Conservation (phyloP, 1,140 invertebrate genomes). For the Dufourea novaeangliae region DNA sequence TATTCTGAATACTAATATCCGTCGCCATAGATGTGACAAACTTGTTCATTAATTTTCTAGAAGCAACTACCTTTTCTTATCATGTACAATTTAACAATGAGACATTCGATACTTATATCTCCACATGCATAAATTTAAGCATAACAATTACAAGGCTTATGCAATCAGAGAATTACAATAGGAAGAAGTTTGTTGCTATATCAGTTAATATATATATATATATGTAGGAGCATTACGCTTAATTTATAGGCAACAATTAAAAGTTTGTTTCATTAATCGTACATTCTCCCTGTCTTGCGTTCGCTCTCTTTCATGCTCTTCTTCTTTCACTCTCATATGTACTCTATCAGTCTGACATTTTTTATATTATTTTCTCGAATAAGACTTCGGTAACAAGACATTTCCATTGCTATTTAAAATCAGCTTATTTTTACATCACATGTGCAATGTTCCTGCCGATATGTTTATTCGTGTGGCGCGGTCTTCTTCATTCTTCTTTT, state of each 20-base stretch:
- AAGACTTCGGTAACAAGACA: constrained; percentile 50
- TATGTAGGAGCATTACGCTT: constrained; percentile 42
- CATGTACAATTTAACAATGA: constrained; percentile 27
- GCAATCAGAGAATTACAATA: constrained; percentile 56
- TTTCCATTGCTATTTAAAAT: constrained; percentile 61
- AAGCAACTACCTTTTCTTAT: not conserved
- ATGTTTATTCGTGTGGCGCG: constrained; percentile 66
- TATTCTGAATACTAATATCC: constrained; percentile 2
- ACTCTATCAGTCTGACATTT: constrained; percentile 47
- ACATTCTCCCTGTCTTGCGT: constrained; percentile 31
- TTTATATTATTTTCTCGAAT: constrained; percentile 38
- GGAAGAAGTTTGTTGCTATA: constrained; percentile 47
- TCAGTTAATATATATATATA: constrained; percentile 39
- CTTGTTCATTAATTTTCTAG: constrained; percentile 14
- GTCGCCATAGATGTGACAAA: not conserved
- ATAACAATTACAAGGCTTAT: constrained; percentile 50
- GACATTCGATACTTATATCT: constrained; percentile 5
- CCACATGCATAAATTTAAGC: constrained; percentile 44
- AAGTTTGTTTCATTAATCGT: constrained; percentile 22
- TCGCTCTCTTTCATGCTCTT: constrained; percentile 25
- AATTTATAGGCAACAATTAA: constrained; percentile 51
- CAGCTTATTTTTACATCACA: constrained; percentile 68
- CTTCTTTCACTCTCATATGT: constrained; percentile 36
- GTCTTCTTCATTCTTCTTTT: constrained; percentile 23
- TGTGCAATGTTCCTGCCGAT: constrained; percentile 66